Conservation (phyloP, 2,113 vertebrate genomes). For the Labrus mixtus region DNA sequence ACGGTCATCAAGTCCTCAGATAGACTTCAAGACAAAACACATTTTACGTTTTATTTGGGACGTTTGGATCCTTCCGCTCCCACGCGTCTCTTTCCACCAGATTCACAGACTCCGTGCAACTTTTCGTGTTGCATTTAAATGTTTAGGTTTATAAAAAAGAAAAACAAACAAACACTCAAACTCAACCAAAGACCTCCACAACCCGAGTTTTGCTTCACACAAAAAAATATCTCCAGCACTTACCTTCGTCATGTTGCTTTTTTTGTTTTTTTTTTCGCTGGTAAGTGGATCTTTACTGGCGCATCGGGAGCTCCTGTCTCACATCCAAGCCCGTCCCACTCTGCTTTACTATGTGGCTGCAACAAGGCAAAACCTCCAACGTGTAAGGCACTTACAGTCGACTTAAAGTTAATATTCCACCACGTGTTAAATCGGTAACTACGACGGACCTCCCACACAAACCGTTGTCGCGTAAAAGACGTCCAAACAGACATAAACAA, state of each 20-base stretch:
- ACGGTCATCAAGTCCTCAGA: too few species aligned
- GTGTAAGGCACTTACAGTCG: slow-evolving; percentile 8
- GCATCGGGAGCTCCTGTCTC: slow-evolving; percentile 15
- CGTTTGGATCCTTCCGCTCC: not conserved
- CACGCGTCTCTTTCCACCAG: not conserved
- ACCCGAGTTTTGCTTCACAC: too few species aligned
- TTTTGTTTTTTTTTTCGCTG: slow-evolving; percentile 40
- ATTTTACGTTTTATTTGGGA: not conserved
- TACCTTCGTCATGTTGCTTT: slow-evolving; percentile 67
- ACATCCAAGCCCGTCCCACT: slow-evolving; percentile 67
- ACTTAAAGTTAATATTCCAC: slow-evolving; percentile 77
- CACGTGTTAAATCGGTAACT: not conserved
- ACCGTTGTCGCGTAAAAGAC: not conserved
- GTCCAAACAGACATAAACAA: not conserved
- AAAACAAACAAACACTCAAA: not conserved
- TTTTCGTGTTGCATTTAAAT: not conserved
- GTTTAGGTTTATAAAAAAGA: not conserved
- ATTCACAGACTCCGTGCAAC: not conserved
- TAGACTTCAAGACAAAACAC: not conserved
- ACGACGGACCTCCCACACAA: not conserved
- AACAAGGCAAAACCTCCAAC: not conserved
- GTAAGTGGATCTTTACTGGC: not conserved
- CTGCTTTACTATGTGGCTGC: slow-evolving; percentile 1
- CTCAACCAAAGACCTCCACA: too few species aligned
- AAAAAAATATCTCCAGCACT: not conserved